Percentiles rank a stretch among this genome's conserved stretches.
Evolutionary conservation across 2,888 invertebrate genomes (phyloP).

Genomic region (Chromoteleia sp.): DNA sequence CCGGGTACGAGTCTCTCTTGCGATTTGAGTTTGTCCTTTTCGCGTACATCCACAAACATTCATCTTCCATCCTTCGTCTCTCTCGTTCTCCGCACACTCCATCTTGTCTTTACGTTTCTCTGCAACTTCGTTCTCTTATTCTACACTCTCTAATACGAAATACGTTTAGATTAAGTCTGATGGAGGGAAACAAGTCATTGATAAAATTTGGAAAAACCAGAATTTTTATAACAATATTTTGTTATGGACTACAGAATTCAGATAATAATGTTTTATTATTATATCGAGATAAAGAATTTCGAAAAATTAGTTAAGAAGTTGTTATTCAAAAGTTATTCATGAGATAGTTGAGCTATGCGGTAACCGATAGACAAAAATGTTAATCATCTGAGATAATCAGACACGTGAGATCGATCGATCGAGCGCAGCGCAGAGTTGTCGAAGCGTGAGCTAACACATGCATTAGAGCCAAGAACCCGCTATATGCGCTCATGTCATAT

Average conservation of each 20-base stretch:
- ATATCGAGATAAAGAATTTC: too few relatives aligned
- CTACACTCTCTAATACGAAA: conserved; percentile 42
- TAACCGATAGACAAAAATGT: conserved; percentile 69
- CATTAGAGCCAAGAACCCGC: conserved; percentile 83
- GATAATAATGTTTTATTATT: too few relatives aligned
- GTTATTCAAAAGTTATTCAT: too few relatives aligned
- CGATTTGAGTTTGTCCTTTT: conserved; percentile 50
- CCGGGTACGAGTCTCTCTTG: conserved; percentile 71
- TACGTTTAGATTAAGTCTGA: conserved; percentile 48
- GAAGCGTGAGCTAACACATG: conserved; percentile 74
- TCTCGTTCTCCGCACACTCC: conserved; percentile 23
- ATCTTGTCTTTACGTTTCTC: conserved; percentile 41
- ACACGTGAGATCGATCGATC: conserved; percentile 59
- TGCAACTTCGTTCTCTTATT: conserved; percentile 25
- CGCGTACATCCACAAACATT: conserved; percentile 24
- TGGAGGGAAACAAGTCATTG: conserved; percentile 73
- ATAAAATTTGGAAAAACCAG: conserved; percentile 55
- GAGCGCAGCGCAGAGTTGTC: conserved; percentile 43
- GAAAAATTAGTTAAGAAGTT: too few relatives aligned
- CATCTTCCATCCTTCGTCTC: conserved; percentile 32
- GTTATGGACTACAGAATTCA: too few relatives aligned
- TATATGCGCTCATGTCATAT: conserved; percentile 82
- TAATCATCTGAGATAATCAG: conserved; percentile 57
- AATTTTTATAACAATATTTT: not conserved
- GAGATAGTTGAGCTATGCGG: too few relatives aligned